Conservation (phyloP, 2,797 vertebrate species). For the Coreius guichenoti region DNA sequence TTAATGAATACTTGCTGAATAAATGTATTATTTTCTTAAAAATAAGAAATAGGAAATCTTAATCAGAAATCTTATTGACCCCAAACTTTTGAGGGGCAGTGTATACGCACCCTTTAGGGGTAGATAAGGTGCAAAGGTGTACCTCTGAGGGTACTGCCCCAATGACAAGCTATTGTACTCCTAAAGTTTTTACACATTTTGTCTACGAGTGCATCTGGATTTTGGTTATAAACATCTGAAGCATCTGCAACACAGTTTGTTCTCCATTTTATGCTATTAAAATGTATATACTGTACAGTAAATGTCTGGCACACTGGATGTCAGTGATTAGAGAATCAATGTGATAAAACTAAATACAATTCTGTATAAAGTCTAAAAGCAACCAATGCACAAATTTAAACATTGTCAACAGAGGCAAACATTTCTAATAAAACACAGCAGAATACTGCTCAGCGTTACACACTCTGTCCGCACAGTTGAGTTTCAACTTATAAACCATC, state of each 20-base stretch:
- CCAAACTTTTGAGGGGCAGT: no score
- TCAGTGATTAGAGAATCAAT: background rate
- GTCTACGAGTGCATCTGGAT: background rate
- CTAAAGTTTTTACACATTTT: background rate
- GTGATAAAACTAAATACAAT: background rate
- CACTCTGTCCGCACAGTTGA: background rate
- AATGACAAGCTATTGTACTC: no score
- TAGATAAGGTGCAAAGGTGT: no score
- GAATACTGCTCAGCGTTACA: background rate
- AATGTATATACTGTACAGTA: background rate
- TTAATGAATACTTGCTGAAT: no score
- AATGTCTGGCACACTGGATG: background rate
- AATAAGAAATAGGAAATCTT: no score
- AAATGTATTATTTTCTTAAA: no score
- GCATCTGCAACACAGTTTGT: background rate
- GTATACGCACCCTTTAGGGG: no score
- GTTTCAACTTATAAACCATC: slow-evolving; percentile 40
- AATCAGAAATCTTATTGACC: no score
- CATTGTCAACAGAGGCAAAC: background rate
- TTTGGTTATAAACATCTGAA: background rate
- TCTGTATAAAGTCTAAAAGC: background rate
- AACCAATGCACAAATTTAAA: background rate
- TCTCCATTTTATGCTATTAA: background rate
- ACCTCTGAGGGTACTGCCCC: no score
- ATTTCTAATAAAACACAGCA: background rate